phyloP scores from a whole-genome alignment of 1,140 invertebrate species.

The Stegodyphus dumicola region DNA sequence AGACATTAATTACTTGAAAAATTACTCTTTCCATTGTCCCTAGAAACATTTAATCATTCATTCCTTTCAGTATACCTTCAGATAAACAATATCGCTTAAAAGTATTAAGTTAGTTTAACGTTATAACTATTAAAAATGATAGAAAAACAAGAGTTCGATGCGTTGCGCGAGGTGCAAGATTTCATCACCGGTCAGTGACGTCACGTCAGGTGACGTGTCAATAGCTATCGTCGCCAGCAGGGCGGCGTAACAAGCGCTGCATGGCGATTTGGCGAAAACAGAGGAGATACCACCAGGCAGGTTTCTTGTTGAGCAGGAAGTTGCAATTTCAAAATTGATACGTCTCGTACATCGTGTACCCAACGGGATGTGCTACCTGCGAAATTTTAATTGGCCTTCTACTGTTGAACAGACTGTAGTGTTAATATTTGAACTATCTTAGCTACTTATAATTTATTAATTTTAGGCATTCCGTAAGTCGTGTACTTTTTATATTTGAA shows the following conservation, averaged over 20 bases:
- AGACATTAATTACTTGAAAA: too few species aligned
- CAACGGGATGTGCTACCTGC: neutral
- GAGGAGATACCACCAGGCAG: neutral
- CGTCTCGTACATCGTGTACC: neutral
- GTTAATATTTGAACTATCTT: neutral
- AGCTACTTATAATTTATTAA: neutral
- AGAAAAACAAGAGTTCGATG: too few species aligned
- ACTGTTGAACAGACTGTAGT: neutral
- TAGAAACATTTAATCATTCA: too few species aligned
- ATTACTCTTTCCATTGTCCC: too few species aligned
- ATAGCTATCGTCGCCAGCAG: conserved; percentile 43
- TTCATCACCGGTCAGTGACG: conserved; percentile 13
- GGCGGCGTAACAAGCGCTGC: conserved; percentile 43
- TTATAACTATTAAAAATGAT: too few species aligned
- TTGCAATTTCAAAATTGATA: neutral
- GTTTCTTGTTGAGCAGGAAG: neutral
- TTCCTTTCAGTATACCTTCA: too few species aligned
- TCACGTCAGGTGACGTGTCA: conserved; percentile 59
- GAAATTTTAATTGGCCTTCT: neutral
- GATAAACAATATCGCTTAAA: too few species aligned
- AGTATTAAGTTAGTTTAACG: too few species aligned
- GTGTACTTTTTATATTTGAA: too few species aligned
- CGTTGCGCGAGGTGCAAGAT: neutral
- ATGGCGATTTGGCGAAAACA: conserved; percentile 44
- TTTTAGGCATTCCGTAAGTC: neutral